Conservation (phyloP, 2,113 vertebrate genomes). For the Tretioscincus oriximinensis region DNA sequence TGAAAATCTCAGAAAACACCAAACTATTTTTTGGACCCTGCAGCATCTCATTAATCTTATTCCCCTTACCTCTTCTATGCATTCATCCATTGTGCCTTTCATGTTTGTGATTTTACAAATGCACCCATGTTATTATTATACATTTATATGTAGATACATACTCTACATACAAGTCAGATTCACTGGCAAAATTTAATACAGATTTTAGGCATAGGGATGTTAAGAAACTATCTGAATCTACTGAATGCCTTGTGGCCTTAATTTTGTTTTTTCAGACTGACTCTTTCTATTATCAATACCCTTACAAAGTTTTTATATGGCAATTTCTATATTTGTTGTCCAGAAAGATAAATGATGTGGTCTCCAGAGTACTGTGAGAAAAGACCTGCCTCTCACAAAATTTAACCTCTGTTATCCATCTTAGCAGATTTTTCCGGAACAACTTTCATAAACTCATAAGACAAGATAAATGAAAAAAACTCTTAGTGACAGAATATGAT, state of each 20-base stretch:
- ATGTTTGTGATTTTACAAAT: not conserved
- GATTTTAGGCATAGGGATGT: not conserved
- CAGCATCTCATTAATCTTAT: not conserved
- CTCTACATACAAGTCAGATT: not conserved
- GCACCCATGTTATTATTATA: too few species aligned
- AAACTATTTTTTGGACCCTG: not conserved
- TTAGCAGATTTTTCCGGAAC: conserved; percentile 30
- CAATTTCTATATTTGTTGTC: not conserved
- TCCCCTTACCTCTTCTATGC: too few species aligned
- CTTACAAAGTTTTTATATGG: not conserved
- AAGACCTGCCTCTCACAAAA: not conserved
- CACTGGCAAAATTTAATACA: not conserved
- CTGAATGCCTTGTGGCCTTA: not conserved
- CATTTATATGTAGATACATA: not conserved
- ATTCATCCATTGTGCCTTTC: not conserved
- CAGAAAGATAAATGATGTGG: not conserved
- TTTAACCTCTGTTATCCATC: not conserved
- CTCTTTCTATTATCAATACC: conserved; percentile 2
- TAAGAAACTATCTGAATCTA: not conserved
- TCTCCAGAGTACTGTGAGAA: conserved; percentile 25
- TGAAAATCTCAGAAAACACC: not conserved
- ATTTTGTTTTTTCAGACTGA: not conserved
- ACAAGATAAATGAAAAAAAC: conserved; percentile 21
- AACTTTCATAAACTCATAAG: conserved; percentile 41
- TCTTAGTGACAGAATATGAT: conserved; percentile 40